Percentiles rank a stretch among this genome's conserved stretches.
Evolutionary conservation across 2,888 invertebrate genomes (phyloP).

Genomic region (Drosophila basisetae): DNA sequence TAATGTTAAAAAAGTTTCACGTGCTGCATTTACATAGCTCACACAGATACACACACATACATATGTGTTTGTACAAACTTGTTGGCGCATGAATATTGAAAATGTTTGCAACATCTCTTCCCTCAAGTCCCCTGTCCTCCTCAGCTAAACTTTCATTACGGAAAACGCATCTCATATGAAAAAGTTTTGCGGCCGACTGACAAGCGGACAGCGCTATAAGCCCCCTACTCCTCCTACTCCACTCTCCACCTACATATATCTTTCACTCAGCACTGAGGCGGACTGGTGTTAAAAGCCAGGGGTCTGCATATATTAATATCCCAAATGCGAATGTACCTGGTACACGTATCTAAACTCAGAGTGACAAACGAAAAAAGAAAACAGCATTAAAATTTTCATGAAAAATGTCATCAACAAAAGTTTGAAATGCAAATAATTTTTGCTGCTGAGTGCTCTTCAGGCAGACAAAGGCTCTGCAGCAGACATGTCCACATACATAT

Average conservation of each 20-base stretch:
- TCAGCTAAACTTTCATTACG: slow-evolving; percentile 70
- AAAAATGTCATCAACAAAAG: slow-evolving; percentile 82
- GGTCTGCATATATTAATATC: slow-evolving; percentile 80
- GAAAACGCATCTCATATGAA: slow-evolving; percentile 74
- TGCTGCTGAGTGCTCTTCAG: slow-evolving; percentile 67
- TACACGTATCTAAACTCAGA: slow-evolving; percentile 38
- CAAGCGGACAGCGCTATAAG: slow-evolving; percentile 38
- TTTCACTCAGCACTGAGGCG: slow-evolving; percentile 12
- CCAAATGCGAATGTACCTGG: slow-evolving; percentile 65
- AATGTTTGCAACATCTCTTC: slow-evolving; percentile 42
- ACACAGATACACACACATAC: slow-evolving; percentile 35
- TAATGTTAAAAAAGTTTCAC: slow-evolving; percentile 74
- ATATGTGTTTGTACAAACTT: slow-evolving; percentile 1
- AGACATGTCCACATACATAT: slow-evolving; percentile 43
- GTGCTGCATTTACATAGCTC: slow-evolving; percentile 62
- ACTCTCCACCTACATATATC: slow-evolving; percentile 14
- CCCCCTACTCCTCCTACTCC: neutral
- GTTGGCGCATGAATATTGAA: slow-evolving; percentile 78
- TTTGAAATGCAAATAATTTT: slow-evolving; percentile 77
- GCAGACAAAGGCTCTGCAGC: slow-evolving; percentile 62
- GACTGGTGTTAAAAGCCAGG: slow-evolving; percentile 72
- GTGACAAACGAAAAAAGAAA: slow-evolving; percentile 13
- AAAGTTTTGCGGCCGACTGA: slow-evolving; percentile 71
- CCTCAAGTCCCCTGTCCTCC: neutral
- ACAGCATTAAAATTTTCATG: slow-evolving; percentile 79